These are phyloP conservation scores for Bombus soroeensis DNA, from an alignment of 1,140 invertebrate genomes.

Conservation along the genomic window DNA sequence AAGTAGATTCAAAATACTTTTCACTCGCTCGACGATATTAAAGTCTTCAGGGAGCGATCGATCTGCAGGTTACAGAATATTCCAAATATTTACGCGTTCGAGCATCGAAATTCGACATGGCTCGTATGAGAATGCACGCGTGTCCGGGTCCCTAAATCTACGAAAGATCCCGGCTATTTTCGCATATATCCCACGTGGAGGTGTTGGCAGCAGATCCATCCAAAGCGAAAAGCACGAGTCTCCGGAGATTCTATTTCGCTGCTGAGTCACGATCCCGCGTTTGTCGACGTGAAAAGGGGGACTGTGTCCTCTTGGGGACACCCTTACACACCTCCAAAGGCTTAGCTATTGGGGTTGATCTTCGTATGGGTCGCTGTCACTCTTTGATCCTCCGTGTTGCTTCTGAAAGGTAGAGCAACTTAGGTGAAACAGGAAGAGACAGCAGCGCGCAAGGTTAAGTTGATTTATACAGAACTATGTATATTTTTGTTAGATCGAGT, in stretches of 20 bases:
- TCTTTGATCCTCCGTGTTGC: conserved; percentile 21
- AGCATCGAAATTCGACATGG: conserved; percentile 19
- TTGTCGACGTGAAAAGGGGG: conserved; percentile 69
- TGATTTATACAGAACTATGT: no score
- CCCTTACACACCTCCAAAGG: conserved; percentile 45
- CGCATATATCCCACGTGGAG: conserved; percentile 48
- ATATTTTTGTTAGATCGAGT: no score
- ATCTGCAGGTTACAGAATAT: conserved; percentile 42
- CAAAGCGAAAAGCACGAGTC: conserved; percentile 73
- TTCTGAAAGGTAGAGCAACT: background rate
- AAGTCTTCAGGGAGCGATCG: conserved; percentile 59
- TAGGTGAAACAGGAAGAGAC: no score
- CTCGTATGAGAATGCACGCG: conserved; percentile 23
- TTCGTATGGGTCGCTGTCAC: conserved; percentile 35
- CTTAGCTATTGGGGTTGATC: conserved; percentile 50
- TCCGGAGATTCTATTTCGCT: conserved; percentile 72
- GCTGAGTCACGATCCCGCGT: conserved; percentile 77
- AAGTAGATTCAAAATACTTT: conserved; percentile 2
- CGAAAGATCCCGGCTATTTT: conserved; percentile 58
- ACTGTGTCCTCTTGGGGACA: conserved; percentile 65
- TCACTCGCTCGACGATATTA: background rate
- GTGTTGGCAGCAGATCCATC: conserved; percentile 66
- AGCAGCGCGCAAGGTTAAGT: background rate
- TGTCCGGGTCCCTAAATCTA: conserved; percentile 16
- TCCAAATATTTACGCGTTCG: conserved; percentile 53